phyloP scores from a whole-genome alignment of 1,140 invertebrate species.

The Macrosteles quadrilineatus region DNA sequence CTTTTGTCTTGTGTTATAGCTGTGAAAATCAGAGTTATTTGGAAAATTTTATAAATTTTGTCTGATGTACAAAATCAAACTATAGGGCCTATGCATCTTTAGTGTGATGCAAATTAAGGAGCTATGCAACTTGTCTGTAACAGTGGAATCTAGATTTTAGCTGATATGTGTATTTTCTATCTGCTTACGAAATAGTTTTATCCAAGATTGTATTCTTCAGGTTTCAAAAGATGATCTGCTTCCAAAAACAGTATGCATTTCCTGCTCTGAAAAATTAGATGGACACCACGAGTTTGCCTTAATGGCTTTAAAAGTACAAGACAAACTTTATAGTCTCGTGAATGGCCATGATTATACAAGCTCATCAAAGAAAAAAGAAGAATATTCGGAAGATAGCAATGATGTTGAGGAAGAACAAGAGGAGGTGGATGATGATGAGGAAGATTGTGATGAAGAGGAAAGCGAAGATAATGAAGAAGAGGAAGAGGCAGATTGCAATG shows the following conservation, averaged over 20 bases:
- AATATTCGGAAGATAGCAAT: slow-evolving; percentile 41
- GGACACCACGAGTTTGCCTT: slow-evolving; percentile 58
- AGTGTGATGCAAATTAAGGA: no score
- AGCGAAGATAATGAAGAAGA: slow-evolving; percentile 36
- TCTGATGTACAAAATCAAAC: no score
- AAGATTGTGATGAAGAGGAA: not conserved
- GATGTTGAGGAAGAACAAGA: slow-evolving; percentile 14
- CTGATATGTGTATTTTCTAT: no score
- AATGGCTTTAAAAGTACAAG: slow-evolving; percentile 58
- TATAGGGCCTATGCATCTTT: no score
- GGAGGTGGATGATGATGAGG: not conserved
- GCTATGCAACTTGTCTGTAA: no score
- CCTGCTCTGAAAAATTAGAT: slow-evolving; percentile 57
- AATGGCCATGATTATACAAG: not conserved
- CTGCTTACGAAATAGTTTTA: no score
- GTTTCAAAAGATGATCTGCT: slow-evolving; percentile 57
- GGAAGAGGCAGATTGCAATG: slow-evolving; percentile 32
- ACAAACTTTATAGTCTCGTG: slow-evolving; percentile 49
- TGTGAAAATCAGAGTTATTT: no score
- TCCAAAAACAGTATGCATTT: slow-evolving; percentile 58
- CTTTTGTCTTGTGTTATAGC: no score
- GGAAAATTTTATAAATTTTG: no score
- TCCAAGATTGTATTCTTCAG: slow-evolving; percentile 49
- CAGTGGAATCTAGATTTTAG: no score
- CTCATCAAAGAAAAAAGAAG: slow-evolving; percentile 40